A percentile compares a stretch with the other conserved stretches of the same genome.
Conservation (phyloP, 2,113 vertebrate species). For the Ciconia stormi region DNA sequence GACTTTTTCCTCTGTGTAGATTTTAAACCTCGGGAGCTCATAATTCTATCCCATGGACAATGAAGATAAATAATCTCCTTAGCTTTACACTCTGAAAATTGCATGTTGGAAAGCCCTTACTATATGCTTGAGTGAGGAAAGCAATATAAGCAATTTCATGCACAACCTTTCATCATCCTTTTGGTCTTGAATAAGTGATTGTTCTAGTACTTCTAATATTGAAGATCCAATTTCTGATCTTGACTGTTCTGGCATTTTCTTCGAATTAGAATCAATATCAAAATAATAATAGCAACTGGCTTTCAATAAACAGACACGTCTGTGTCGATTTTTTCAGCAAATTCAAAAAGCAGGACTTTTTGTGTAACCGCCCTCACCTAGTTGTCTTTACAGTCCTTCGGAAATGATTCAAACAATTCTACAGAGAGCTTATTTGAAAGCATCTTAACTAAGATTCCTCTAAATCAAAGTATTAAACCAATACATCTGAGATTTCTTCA, state of each 20-base stretch:
- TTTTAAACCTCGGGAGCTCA: background rate
- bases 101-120: background rate
- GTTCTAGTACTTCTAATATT: background rate
- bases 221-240: background rate
- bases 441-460: background rate
- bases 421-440: background rate
- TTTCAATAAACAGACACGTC: background rate
- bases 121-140: background rate
- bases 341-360: background rate
- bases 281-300: background rate
- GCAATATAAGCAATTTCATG: background rate
- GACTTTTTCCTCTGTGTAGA: background rate
- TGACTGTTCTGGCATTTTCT: background rate
- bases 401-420: background rate
- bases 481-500: background rate
- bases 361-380: background rate
- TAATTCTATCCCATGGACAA: background rate
- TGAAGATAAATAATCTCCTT: background rate
- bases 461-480: slow-evolving; percentile 13
- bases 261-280: background rate
- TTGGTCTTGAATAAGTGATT: background rate
- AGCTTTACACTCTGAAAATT: background rate
- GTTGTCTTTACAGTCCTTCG: background rate
- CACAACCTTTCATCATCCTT: background rate
- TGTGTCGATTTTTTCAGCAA: background rate